Base-by-base conservation (phyloP, 64 coral and sea anemone species). In the Montipora foliosa region DNA sequence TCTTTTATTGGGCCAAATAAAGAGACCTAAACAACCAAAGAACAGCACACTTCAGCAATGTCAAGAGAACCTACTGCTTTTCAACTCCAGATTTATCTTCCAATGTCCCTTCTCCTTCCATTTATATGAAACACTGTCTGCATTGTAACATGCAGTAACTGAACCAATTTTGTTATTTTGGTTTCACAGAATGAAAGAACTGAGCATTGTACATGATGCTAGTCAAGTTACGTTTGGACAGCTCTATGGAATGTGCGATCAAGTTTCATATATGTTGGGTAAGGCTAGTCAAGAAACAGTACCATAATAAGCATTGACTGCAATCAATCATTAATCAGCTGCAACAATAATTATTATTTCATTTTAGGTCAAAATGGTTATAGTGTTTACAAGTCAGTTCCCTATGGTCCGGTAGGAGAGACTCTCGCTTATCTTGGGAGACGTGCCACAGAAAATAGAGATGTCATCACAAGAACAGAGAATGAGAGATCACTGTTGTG, bases 221-320 rank as follows among this genome's bases (percentile, higher is more conserved):
- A 81, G 60, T 57, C 75, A 77, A 64, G 95, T 99, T 47, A 92
- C 88, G 44, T 99, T 99, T 94, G 97, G 88, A 72, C 97, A 99
- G 64, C 78, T 96, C 14, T 99, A 99, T 89, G 97, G 97, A 74
- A 99, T 99, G 97, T 94, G 94, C 92, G 97, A 99, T 59, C 97
- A 99, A 79, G 85, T 96, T 46, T 96, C 94, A 4, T 99, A 87
- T 83, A 8, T 74, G 7, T 78, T 99, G 74, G 97, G 97, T 99
- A 90, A 64, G 9, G 60, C 14, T 14, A 16, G 4, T 64, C 6
- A 57, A 57, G 6, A 8, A 57, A 57, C 53, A 57, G 53, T 57
- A 11, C 11, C 29, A 37, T 37, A 37, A 37, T 37, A 37, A 37
- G 29, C 29, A 8, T 11, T 57, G 53, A 8, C 1, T 57, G 6